Base-by-base conservation (phyloP, 2,888 invertebrate genomes). In the Dryocosmus kuriphilus region DNA sequence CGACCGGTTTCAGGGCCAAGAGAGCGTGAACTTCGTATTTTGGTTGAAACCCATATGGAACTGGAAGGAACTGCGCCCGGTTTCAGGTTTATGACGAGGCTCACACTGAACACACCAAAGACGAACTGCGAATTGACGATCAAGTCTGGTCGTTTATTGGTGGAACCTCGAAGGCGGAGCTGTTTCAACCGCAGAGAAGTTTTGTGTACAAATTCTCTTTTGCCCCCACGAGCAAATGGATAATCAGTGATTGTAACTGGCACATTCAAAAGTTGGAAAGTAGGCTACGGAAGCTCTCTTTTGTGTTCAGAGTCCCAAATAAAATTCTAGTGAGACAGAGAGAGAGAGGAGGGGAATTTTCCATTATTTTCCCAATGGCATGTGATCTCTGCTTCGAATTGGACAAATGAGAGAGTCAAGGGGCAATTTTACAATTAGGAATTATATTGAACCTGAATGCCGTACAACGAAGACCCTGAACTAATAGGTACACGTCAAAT, bases 371-470 rank as follows among this genome's bases (percentile, higher is more conserved):
- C 51, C n/a, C 9, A 6, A n/a, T 51, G 51, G 6, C n/a, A 51
- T 51, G 51, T 51, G 51, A n/a, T 19, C 51, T 51, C n/a, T 51
- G 6, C 51, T 51, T 51, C 6, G 51, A 55, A 55, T 22, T 9
- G 24, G 57, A 24, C 22, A 8, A 51, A 71, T 51, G 30, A 5
- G 19, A 51, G 9, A 30, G 46, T 71, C 30, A 27, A 9, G 71
- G 46, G 41, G 22, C 76, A 80, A 80, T 82, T 82, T 80, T 76
- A 74, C 84, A 88, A 89, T 90, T 88, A 85, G 85, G 85, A 24
- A 71, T 67, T 82, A 84, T 86, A 87, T 89, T 88, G 85, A 85
- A 87, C 84, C 80, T 82, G 83, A 81, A 80, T 79, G 78, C 61
- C 35, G n/a, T 9, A 2, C n/a, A n/a, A 0, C 9, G 11, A 35